Evolutionary conservation across 2,797 vertebrate species (phyloP).

Genomic region (Streptopelia turtur): DNA sequence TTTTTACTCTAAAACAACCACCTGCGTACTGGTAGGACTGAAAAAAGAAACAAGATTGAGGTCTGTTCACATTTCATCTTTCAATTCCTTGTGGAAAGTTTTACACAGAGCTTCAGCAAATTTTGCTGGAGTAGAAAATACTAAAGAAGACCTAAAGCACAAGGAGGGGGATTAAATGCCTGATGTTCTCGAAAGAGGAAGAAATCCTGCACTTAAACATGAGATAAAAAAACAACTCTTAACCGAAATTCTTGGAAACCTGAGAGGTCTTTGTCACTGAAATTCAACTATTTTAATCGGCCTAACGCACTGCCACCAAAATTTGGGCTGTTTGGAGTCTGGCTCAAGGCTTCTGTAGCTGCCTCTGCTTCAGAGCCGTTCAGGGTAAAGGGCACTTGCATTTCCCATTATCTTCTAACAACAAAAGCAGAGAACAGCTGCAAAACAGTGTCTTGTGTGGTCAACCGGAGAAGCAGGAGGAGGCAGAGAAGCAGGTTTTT

Average conservation of each 20-base stretch:
- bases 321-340: not conserved
- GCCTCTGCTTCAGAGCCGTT: not conserved
- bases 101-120: constrained; percentile 31
- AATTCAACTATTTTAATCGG: not conserved
- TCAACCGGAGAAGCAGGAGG: not conserved
- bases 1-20: not conserved
- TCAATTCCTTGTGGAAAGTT: not conserved
- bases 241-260: constrained; percentile 26
- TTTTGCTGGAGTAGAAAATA: not conserved
- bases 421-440: constrained; percentile 35
- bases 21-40: not conserved
- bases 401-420: not conserved
- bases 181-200: not conserved
- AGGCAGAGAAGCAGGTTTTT: not conserved
- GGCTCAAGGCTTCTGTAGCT: not conserved
- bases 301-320: not conserved
- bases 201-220: not conserved
- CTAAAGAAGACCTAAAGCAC: not conserved
- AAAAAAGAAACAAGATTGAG: not conserved
- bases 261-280: constrained; percentile 28
- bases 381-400: not conserved
- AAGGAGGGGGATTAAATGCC: not conserved
- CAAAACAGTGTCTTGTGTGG: not conserved
- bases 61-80: not conserved
- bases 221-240: not conserved